Conservation (phyloP, 2,888 invertebrate species). For the Listrodromus nycthemerus region DNA sequence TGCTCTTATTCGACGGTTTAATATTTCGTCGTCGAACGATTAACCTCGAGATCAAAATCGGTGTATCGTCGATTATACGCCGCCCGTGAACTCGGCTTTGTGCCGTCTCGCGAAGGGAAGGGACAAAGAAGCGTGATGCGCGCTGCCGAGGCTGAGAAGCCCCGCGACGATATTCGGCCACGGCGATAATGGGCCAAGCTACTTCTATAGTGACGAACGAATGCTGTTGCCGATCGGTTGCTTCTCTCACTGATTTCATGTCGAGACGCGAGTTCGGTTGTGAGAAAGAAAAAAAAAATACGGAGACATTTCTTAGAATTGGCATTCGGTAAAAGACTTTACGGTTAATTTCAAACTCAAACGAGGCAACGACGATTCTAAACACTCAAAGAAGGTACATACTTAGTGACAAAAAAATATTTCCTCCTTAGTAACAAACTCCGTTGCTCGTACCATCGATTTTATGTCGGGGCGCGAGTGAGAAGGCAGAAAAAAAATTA, state of each 20-base stretch:
- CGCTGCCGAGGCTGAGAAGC: conserved; percentile 30
- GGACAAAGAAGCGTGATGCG: not conserved
- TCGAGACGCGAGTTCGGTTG: not conserved
- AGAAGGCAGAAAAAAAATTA: conserved; percentile 2
- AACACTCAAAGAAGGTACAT: not conserved
- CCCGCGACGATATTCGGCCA: conserved; percentile 57
- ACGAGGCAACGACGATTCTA: not conserved
- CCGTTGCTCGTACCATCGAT: conserved; percentile 36
- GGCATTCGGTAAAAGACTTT: not conserved
- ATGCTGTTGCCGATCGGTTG: conserved; percentile 51
- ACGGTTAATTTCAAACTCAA: not conserved
- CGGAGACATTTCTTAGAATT: not conserved
- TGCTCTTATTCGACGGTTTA: conserved; percentile 55
- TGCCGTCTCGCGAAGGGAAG: conserved; percentile 7
- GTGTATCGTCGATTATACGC: conserved; percentile 8
- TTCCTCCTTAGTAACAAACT: conserved; percentile 16
- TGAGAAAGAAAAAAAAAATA: not conserved
- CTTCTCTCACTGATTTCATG: conserved; percentile 17
- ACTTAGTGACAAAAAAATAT: not conserved
- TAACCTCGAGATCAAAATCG: conserved; percentile 58
- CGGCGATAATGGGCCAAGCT: conserved; percentile 59
- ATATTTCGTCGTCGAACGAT: conserved; percentile 61
- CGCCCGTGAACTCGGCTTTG: not conserved
- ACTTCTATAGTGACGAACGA: conserved; percentile 51
- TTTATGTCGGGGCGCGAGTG: conserved; percentile 5